Evolutionary conservation across 2,888 invertebrate genomes (phyloP).

Genomic region (Tholera decimalis): DNA sequence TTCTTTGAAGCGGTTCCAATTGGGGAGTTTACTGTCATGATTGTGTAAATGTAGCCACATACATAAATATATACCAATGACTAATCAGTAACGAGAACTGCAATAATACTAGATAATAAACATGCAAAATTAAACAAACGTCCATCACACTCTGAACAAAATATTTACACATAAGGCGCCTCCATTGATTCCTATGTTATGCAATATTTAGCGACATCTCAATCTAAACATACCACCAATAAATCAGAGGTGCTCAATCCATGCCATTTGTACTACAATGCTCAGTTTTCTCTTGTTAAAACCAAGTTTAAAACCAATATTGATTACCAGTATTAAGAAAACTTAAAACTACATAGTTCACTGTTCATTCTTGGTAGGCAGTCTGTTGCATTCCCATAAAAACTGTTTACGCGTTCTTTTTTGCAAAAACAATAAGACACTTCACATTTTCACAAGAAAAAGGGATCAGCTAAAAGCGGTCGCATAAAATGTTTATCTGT

Average conservation of each 20-base stretch:
- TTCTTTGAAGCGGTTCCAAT: not conserved
- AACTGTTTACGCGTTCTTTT: not conserved
- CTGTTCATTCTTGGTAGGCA: not conserved
- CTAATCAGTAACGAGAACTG: slow-evolving; percentile 10
- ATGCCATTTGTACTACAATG: not conserved
- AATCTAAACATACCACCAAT: slow-evolving; percentile 45
- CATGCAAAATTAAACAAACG: slow-evolving; percentile 38
- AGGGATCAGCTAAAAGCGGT: not conserved
- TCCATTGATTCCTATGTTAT: slow-evolving; percentile 41
- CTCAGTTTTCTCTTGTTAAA: not conserved
- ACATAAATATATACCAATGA: slow-evolving; percentile 12
- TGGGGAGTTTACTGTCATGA: not conserved
- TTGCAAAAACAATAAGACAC: not conserved
- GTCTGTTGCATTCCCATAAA: not conserved
- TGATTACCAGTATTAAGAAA: not conserved
- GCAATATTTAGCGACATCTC: slow-evolving; percentile 25
- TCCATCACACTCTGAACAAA: slow-evolving; percentile 18
- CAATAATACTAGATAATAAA: slow-evolving; percentile 25
- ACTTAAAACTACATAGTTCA: not conserved
- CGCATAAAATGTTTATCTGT: not conserved
- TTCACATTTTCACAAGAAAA: not conserved
- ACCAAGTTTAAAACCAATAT: not conserved
- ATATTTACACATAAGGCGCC: slow-evolving; percentile 35
- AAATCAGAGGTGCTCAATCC: slow-evolving; percentile 17
- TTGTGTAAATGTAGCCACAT: not conserved